A percentile compares a stretch with the other conserved stretches of the same genome.
These are phyloP conservation scores for Hypsibius dujardini DNA, from an alignment of 1,140 invertebrate species.

Conservation along the genomic window DNA sequence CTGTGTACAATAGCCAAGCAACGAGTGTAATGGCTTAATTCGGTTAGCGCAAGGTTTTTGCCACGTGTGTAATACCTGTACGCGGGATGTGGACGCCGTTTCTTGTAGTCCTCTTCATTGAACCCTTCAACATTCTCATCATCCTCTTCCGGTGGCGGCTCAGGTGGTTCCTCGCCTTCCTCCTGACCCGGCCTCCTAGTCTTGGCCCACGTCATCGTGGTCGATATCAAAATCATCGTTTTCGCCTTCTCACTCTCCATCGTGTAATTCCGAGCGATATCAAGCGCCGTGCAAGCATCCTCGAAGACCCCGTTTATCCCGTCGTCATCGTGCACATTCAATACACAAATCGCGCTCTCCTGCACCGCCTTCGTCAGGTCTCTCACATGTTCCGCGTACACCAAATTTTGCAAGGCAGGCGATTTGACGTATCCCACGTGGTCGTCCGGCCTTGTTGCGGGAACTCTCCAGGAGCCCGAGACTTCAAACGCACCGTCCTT, in stretches of 20 bases:
- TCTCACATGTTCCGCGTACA: background rate
- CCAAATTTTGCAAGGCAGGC: background rate
- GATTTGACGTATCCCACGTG: background rate
- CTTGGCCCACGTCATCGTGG: background rate
- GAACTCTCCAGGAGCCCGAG: background rate
- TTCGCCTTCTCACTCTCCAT: background rate
- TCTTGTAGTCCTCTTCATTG: background rate
- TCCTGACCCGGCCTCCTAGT: background rate
- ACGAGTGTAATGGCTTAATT: too few species aligned
- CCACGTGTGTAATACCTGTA: conserved; percentile 10
- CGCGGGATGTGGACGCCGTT: conserved; percentile 7
- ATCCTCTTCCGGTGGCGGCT: background rate
- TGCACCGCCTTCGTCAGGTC: background rate
- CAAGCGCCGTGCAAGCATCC: background rate
- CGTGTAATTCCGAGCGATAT: background rate
- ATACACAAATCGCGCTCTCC: background rate
- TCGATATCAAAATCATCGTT: background rate
- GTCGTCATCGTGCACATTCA: background rate
- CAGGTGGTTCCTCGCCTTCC: background rate
- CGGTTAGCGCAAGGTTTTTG: too few species aligned
- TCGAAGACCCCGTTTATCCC: background rate
- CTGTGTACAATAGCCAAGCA: too few species aligned
- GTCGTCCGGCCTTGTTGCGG: background rate
- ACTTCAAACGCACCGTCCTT: background rate
- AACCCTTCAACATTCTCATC: conserved; percentile 1